Percentiles rank a stretch among this genome's conserved stretches.
Conservation (phyloP, 2,888 invertebrate species). For the Melinaea menophilus region DNA sequence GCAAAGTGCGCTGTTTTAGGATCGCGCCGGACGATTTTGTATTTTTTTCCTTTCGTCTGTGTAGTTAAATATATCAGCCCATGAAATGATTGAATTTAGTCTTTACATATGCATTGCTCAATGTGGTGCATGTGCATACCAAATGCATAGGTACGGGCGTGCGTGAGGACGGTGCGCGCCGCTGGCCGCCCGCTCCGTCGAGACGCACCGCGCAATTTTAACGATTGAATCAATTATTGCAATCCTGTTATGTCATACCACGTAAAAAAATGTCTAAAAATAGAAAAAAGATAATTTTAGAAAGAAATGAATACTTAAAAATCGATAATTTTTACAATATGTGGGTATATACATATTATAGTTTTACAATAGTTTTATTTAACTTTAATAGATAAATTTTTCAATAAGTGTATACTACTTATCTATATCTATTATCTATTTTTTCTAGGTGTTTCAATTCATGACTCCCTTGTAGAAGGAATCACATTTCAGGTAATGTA, state of each 20-base stretch:
- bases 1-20: conserved; percentile 4
- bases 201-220: conserved; percentile 27
- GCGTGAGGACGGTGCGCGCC: conserved; percentile 21
- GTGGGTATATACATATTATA: conserved; percentile 2
- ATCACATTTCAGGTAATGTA: conserved; percentile 62
- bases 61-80: conserved; percentile 43
- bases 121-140: conserved; percentile 17
- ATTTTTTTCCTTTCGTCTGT: conserved; percentile 44
- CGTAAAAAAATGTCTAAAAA: conserved; percentile 14
- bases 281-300: conserved; percentile 8
- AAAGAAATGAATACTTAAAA: conserved; percentile 5
- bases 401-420: conserved; percentile 10
- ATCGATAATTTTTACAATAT: conserved; percentile 1
- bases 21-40: conserved; percentile 33
- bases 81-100: conserved; percentile 16
- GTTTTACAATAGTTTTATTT: background rate
- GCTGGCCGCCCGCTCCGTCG: conserved; percentile 19
- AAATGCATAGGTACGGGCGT: conserved; percentile 15
- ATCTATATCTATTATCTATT: conserved; percentile 4
- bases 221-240: conserved; percentile 28
- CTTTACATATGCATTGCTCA: conserved; percentile 16
- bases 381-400: background rate
- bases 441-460: conserved; percentile 62
- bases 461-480: conserved; percentile 63
- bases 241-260: conserved; percentile 27